Evolutionary conservation across 2,797 vertebrate genomes (phyloP).

Genomic region (Gila robusta): DNA sequence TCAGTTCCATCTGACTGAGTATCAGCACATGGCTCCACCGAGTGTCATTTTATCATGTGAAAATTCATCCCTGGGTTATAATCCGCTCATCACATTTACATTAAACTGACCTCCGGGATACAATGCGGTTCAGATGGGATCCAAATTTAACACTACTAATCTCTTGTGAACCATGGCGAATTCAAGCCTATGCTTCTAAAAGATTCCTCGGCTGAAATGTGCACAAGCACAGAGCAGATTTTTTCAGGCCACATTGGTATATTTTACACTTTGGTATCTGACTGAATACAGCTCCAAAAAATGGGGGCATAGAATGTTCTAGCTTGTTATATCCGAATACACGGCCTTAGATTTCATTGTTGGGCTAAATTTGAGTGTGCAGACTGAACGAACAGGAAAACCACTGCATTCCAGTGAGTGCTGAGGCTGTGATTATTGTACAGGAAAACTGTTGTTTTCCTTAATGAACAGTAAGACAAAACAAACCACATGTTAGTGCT

Average conservation of each 20-base stretch:
- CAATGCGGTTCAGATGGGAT: slow-evolving; percentile 43
- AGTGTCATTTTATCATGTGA: slow-evolving; percentile 38
- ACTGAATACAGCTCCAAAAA: not conserved
- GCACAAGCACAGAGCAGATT: slow-evolving; percentile 34
- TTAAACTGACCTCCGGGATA: slow-evolving; percentile 46
- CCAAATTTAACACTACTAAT: slow-evolving; percentile 53
- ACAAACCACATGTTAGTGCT: slow-evolving; percentile 66
- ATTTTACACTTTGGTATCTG: slow-evolving; percentile 27
- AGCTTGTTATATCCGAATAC: not conserved
- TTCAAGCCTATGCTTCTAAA: slow-evolving; percentile 41
- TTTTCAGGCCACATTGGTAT: slow-evolving; percentile 29
- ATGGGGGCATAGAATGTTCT: slow-evolving; percentile 19
- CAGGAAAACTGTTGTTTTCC: slow-evolving; percentile 65
- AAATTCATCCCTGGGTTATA: slow-evolving; percentile 48
- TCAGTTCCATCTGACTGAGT: slow-evolving; percentile 25
- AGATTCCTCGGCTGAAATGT: slow-evolving; percentile 25
- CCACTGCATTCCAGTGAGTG: slow-evolving; percentile 58
- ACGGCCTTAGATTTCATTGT: not conserved
- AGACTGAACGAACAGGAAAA: slow-evolving; percentile 61
- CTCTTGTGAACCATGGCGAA: slow-evolving; percentile 47
- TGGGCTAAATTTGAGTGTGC: slow-evolving; percentile 39
- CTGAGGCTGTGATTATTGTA: slow-evolving; percentile 70
- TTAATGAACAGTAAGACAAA: slow-evolving; percentile 71
- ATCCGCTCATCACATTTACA: slow-evolving; percentile 51
- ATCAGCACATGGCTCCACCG: slow-evolving; percentile 25